Conservation (phyloP, 2,113 vertebrate species). For the Triplophysa siluroides region DNA sequence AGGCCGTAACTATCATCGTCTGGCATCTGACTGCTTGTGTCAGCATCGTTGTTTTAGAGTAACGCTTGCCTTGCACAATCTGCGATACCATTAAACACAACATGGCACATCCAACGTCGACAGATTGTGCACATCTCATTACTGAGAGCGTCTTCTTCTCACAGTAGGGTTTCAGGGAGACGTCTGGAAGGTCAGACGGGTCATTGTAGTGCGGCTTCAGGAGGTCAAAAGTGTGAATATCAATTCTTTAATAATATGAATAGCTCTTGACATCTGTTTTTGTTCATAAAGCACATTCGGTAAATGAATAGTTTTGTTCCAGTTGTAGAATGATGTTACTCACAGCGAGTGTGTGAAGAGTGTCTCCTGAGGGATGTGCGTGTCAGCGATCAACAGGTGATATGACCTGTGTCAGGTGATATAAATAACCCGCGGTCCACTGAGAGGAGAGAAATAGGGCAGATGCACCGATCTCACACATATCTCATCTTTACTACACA, state of each 20-base stretch:
- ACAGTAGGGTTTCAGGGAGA: neutral
- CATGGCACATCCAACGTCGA: constrained; percentile 9
- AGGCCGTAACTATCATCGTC: constrained; percentile 29
- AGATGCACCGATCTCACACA: neutral
- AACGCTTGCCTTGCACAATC: constrained; percentile 38
- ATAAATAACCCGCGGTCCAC: neutral
- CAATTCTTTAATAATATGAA: neutral
- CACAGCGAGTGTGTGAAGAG: too few relatives aligned
- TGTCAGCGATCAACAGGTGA: constrained; percentile 11
- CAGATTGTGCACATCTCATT: constrained; percentile 38
- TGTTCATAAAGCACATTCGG: too few relatives aligned
- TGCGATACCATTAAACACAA: constrained; percentile 39
- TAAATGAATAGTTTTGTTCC: too few relatives aligned
- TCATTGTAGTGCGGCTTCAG: neutral
- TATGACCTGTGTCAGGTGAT: neutral
- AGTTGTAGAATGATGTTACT: too few relatives aligned
- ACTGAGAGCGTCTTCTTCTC: neutral
- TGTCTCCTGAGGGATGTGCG: neutral
- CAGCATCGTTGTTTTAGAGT: constrained; percentile 36
- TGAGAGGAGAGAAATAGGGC: neutral
- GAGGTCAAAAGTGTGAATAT: neutral
- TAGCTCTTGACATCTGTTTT: too few relatives aligned
- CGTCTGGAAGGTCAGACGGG: neutral
- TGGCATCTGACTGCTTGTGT: constrained; percentile 35
- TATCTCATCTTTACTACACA: neutral